Base-by-base conservation (phyloP, 2,888 invertebrate species). In the Trissoscelio sp. region DNA sequence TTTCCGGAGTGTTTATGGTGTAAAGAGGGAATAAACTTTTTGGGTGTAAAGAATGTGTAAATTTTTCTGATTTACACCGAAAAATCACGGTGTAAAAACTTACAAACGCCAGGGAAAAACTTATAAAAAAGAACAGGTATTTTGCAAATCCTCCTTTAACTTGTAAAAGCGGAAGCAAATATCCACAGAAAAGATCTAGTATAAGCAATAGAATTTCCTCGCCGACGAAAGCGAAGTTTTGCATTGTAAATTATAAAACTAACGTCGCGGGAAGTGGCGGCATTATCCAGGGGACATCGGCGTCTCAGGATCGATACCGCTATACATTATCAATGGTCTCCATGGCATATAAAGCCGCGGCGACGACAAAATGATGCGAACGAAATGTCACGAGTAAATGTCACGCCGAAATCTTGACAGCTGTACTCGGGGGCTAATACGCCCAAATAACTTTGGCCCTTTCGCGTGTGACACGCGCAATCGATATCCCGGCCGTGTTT, bases 261-360 rank as follows among this genome's bases (percentile, higher is more conserved):
- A 81, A 66, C 77, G 31, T 22, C 44, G 44, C 44, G 44, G 44
- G 44, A 44, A 44, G 34, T 57, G 39, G 57, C 77, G 42, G 62
- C 55, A 55, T 78, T 67, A 81, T 78, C 69, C 81, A 37, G 12
- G 62, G 69, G 55, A 77, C 69, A 69, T 74, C 67, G 58, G 64
- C 66, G 53, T 51, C 48, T 51, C 57, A 46, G 72, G 82, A 79
- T 82, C 82, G 82, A 82, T 82, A 79, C 60, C 51, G 79, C 72
- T 60, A 66, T 79, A 72, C 75, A 79, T 82, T 82, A 82, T 82
- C 82, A 70, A 79, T 79, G 77, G 72, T 57, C 53, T 79, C 57
- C 34, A 48, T 75, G 72, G 62, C 74, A 46, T 44, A 24, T 37
- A 67, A 57, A 70, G 73, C 18, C 44, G 22, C 66, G 42, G 62